Evolutionary conservation across 2,888 invertebrate species (phyloP), one percentile per base, ranked within the genome.

Genomic region (Pantelozetes paolii): DNA sequence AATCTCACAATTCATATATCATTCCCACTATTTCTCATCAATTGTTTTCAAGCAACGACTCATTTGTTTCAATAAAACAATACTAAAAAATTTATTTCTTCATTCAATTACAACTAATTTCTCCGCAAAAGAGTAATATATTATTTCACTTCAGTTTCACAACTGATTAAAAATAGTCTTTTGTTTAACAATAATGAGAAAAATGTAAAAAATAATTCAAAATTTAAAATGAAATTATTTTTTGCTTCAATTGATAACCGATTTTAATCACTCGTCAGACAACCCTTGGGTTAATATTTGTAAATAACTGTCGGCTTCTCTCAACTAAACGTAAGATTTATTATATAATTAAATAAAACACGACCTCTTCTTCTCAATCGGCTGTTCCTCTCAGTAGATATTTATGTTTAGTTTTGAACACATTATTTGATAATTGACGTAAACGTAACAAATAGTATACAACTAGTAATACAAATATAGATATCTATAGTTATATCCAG

Each of bases 381-480:
- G 20, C 48, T 48, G 48, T 48, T 48, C 48, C 1, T 9, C 3
- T 54, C 20, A 36, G 11, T 36, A 36, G 36, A 36, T 5, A 36
- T 1, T 54, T 54, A 26, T 11, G 28, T 32, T 62, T 32, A 62
- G 23, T 32, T 36, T 13, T 36, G 32, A 62, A 62, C 23, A 36
- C 62, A 32, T 62, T 13, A 32, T 62, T 32, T 62, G 20, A 6
- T n/a, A 50, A 36, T 32, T 36, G 36, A 62, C 32, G 30, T n/a
- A n/a, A n/a, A n/a, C n/a, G n/a, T 62, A 62, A 62, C 62, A 32
- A n/a, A 62, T 62, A 62, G 62, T 62, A 28, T 62, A 62, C n/a
- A n/a, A n/a, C 50, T n/a, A 50, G 18, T 50, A 20, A 36, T 36
- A 36, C 5, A 36, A 36, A 36, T 36, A 36, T 36, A 36, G 36